Base-by-base conservation (phyloP, 2,797 vertebrate genomes). In the Thamnophis elegans region DNA sequence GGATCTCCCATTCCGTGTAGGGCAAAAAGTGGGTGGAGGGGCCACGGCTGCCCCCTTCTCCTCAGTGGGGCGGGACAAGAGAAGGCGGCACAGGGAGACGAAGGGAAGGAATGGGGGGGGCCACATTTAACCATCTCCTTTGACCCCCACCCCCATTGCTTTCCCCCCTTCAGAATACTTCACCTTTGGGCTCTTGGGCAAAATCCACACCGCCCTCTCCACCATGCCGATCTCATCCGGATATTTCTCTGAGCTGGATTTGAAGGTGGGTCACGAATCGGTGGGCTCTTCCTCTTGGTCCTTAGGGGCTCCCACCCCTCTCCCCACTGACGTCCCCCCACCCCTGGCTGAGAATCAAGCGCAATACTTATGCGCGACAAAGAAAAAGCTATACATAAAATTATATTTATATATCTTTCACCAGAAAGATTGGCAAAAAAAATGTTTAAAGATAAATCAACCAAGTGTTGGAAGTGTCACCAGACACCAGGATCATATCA, bases 191-290 rank as follows among this genome's bases (percentile, higher is more conserved):
- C 91, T 96, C 25, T 60, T 95, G 32, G 93, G 91, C 22, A 94
- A 93, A 82, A 89, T 95, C 93, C 16, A 93, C 28, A 55, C 95
- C 2, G 94, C 82, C 6, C 78, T 95, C 47, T 62, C 94, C 92
- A 88, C 5, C 1, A 0, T 94, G 20, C 93, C 95, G 0, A 0
- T 95, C 92, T 86, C 86, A 0, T 0, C 90, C 0, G 93, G 62
- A 68, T 62, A 92, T 0, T 93, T 14, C 0, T 0, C 94, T 28
- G 88, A 90, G 85, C 89, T 97, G 89, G 94, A 98, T 85, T 60
- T 97, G 60, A 94, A 94, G 96, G 96, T 97, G 26, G 0, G 87
- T 86, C 12, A 14, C 0, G 12, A 22, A 3, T 25, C 5, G 16
- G 6, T 55, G n/a, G 53, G 85, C 9, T 16, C n/a, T 36, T 36